Evolutionary conservation across 1,140 invertebrate species (phyloP).

Genomic region (Drosophila insularis): DNA sequence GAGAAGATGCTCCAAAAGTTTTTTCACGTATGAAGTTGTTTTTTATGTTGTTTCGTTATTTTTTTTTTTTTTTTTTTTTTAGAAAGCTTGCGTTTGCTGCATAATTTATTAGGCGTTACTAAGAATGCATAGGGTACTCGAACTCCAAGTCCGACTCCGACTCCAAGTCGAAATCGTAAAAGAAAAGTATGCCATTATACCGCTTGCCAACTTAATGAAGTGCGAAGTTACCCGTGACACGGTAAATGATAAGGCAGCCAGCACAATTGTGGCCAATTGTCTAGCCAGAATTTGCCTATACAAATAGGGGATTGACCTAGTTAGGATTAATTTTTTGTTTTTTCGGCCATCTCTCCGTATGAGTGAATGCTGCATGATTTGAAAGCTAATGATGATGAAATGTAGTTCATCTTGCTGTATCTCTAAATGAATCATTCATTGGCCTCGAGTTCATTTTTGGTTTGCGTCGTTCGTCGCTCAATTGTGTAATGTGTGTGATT

Average conservation of each 20-base stretch:
- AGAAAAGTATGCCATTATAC: conserved; percentile 16
- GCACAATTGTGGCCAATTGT: conserved; percentile 37
- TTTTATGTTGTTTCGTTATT: conserved; percentile 13
- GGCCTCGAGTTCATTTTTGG: conserved; percentile 4
- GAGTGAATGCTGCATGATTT: conserved; percentile 30
- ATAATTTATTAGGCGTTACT: conserved; percentile 77
- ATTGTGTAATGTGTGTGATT: conserved; percentile 54
- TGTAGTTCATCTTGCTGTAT: background rate
- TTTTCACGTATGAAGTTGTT: conserved; percentile 23
- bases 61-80: conserved; percentile 38
- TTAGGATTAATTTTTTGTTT: conserved; percentile 5
- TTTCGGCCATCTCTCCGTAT: background rate
- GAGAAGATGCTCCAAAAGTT: conserved; percentile 6
- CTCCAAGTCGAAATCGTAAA: background rate
- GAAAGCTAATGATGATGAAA: conserved; percentile 7
- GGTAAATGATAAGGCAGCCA: conserved; percentile 23
- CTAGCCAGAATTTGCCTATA: conserved; percentile 11
- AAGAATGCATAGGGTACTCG: conserved; percentile 43
- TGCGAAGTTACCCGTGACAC: conserved; percentile 11
- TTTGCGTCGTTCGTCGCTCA: conserved; percentile 23
- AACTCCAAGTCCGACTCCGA: background rate
- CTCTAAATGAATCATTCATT: conserved; percentile 48
- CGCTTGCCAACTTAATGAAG: conserved; percentile 43
- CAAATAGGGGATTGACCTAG: conserved; percentile 52
- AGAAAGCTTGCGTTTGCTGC: conserved; percentile 67